Evolutionary conservation across 35 echinoderm and acorn worm genomes (phyloP), one percentile per base, ranked within the genome.

Genomic region (Hemicentrotus pulcherrimus): DNA sequence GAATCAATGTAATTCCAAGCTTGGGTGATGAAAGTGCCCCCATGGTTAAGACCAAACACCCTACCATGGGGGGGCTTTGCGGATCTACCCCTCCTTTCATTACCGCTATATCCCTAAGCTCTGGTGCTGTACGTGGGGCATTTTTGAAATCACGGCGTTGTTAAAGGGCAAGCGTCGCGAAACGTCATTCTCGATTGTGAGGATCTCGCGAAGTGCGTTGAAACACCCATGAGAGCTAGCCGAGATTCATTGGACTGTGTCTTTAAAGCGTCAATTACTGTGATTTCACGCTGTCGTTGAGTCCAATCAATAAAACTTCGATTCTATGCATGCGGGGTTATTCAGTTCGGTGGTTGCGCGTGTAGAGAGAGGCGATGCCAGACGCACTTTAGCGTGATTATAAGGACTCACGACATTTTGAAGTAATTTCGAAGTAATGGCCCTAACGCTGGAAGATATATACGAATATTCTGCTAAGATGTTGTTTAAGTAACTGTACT

Each of bases 231-330:
- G 88, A 47, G 31, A 41, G 88, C 19, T 9, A 10, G 31, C 88
- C 31, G 31, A 10, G 32, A 90, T 90, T 24, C 6, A 90, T 90
- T 90, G 46, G 88, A 90, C 88, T 47, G 88, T 33, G 86, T 45
- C 88, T 90, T 90, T 90, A 90, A 90, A 90, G 88, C 46, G 46
- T 90, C 88, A 90, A 90, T 90, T 90, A 47, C 88, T 45, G 32
- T 90, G 88, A 90, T 90, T 90, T 90, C 46, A 90, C 88, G 88
- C 88, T 15, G 88, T 46, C 0, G 88, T 90, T 32, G 88, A 30
- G 12, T 28, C 12, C 88, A 90, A 90, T 90, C 88, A 90, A 90
- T 90, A 90, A 10, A 11, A 45, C 2, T 90, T 90, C 88, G 88
- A 90, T 90, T 47, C 14, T 90, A 78, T 78, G 65, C 65, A 41